phyloP scores from a whole-genome alignment of 2,888 invertebrate genomes.

The Euplexia lucipara region DNA sequence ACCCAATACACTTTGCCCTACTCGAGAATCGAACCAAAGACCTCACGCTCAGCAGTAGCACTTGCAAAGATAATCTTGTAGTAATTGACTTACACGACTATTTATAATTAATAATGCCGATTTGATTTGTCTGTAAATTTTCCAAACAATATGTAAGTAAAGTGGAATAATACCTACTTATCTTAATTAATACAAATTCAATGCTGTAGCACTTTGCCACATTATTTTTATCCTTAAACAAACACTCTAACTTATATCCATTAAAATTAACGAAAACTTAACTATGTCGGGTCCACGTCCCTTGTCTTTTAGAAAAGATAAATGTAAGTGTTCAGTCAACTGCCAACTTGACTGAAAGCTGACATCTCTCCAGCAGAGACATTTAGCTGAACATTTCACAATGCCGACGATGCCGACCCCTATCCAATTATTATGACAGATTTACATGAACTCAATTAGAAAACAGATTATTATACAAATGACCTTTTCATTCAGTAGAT shows the following conservation, averaged over 20 bases:
- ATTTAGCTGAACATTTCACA: conserved; percentile 66
- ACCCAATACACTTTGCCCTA: too few species aligned
- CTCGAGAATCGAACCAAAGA: too few species aligned
- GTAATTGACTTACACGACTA: too few species aligned
- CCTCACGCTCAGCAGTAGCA: too few species aligned
- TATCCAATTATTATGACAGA: conserved; percentile 78
- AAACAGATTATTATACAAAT: conserved; percentile 52
- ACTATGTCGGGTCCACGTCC: conserved; percentile 68
- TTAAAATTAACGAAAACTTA: conserved; percentile 74
- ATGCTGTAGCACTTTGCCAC: conserved; percentile 5
- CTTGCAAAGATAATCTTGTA: too few species aligned
- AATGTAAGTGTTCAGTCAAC: conserved; percentile 85
- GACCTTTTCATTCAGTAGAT: conserved; percentile 42
- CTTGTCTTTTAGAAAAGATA: conserved; percentile 78
- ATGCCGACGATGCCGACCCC: conserved; percentile 70
- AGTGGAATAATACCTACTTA: too few species aligned
- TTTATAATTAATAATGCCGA: too few species aligned
- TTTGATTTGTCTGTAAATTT: too few species aligned
- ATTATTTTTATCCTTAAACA: conserved; percentile 32
- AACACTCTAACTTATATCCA: conserved; percentile 61
- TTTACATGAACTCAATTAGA: conserved; percentile 65
- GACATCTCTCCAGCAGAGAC: conserved; percentile 77
- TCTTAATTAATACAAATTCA: conserved; percentile 12
- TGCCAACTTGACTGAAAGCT: conserved; percentile 82
- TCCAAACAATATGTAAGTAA: too few species aligned